A percentile compares a stretch with the other conserved stretches of the same genome.
Evolutionary conservation across 1,140 invertebrate species (phyloP).

Genomic region (Cydia splendana): DNA sequence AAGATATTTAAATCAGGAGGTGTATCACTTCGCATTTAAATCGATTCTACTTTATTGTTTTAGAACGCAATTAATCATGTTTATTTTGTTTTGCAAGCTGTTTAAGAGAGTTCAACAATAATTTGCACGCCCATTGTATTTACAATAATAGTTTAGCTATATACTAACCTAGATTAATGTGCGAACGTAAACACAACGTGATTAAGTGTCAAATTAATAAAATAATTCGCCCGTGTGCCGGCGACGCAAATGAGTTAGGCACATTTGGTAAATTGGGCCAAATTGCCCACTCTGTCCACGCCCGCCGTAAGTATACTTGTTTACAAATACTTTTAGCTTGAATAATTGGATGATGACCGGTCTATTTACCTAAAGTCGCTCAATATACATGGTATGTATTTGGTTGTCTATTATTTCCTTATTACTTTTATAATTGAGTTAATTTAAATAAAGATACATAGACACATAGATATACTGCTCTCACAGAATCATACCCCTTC

Average conservation of each 20-base stretch:
- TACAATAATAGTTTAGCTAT: not conserved
- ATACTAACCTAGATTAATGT: not conserved
- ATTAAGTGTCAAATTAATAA: constrained; percentile 22
- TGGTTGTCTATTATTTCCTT: too few relatives aligned
- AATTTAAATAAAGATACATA: too few relatives aligned
- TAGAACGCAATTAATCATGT: not conserved
- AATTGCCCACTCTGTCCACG: constrained; percentile 4
- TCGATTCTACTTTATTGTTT: not conserved
- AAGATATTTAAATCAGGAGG: too few relatives aligned
- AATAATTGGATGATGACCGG: not conserved
- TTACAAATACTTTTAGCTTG: constrained; percentile 7
- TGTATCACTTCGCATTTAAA: not conserved
- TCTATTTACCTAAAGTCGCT: not conserved
- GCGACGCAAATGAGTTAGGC: constrained; percentile 19
- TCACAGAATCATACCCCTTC: too few relatives aligned
- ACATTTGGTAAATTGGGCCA: constrained; percentile 31
- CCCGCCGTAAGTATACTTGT: not conserved
- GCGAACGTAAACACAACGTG: constrained; percentile 24
- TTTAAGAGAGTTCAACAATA: not conserved
- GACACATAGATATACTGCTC: too few relatives aligned
- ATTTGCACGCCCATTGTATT: not conserved
- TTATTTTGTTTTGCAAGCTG: not conserved
- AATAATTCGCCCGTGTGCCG: constrained; percentile 3
- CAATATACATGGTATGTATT: too few relatives aligned
- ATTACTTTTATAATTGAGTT: too few relatives aligned